Evolutionary conservation across 1,140 invertebrate genomes (phyloP), one percentile per base, ranked within the genome.

Genomic region (Anadara kagoshimensis): DNA sequence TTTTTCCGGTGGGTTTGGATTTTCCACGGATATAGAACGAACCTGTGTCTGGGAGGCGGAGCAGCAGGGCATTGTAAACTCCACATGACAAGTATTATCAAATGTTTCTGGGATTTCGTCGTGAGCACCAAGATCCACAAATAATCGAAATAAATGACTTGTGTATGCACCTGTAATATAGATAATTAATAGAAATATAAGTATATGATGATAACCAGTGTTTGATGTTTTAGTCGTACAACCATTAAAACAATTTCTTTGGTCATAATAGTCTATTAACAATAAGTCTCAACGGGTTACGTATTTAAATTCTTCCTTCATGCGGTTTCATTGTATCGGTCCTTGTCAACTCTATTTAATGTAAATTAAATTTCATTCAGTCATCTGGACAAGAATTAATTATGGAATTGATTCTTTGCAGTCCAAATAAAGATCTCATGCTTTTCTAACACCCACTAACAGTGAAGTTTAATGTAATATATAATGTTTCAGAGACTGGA

Each of bases 11-110:
- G 98, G 97, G 83, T 97, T 94, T 75, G 95, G 96, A 78, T 94
- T 95, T 78, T 94, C 94, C 79, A 99, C 93, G 75, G 96, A 96
- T 26, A 99, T 96, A 68, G 97, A 98, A 77, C 98, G 92, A 73
- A 98, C 95, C 20, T 97, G 98, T 56, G 96, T 97, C 89, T 99
- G 97, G 29, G 96, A 98, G 59, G 98, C 96, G 86, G 98, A 97
- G 44, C 98, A 98, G 59, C 96, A 94, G 29, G 98, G 98, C 98
- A 99, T 99, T 20, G 96, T 99, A 89, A 99, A 99, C 88, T 99
- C 97, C 8, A 99, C 96, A 86, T 94, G 94, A 77, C 94, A 95
- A 90, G 93, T 94, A 72, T 94, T 93, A 47, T 96, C 93, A 83
- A 99, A 92, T 86, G 95, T 93, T 66, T 97, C 96, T 18, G 98